Conservation (phyloP, 2,797 vertebrate genomes). For the Sparidentex hasta region DNA sequence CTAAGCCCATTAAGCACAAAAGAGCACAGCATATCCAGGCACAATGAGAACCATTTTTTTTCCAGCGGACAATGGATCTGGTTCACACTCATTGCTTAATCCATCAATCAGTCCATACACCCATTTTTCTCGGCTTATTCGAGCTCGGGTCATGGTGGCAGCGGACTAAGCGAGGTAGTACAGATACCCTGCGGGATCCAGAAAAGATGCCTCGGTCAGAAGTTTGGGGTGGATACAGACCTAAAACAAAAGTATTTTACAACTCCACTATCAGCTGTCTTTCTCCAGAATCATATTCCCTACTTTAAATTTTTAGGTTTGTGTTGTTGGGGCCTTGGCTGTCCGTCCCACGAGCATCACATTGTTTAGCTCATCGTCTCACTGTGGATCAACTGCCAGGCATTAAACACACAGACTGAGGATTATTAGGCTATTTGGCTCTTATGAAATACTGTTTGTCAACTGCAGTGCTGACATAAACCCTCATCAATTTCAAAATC, state of each 20-base stretch:
- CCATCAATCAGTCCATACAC: too few relatives aligned
- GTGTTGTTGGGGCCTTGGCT: neutral
- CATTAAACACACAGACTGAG: neutral
- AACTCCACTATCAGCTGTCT: too few relatives aligned
- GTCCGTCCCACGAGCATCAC: neutral
- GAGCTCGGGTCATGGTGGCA: too few relatives aligned
- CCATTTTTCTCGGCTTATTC: too few relatives aligned
- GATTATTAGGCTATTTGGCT: neutral
- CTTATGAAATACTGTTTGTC: neutral
- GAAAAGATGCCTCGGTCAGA: too few relatives aligned
- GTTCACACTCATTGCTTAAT: neutral
- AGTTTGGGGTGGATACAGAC: too few relatives aligned
- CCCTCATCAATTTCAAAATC: too few relatives aligned
- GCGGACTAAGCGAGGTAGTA: too few relatives aligned
- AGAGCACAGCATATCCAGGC: slow-evolving; percentile 36
- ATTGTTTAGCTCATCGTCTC: slow-evolving; percentile 17
- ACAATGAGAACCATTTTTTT: slow-evolving; percentile 33
- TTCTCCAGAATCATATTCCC: too few relatives aligned
- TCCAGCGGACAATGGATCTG: slow-evolving; percentile 14
- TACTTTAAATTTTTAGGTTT: slow-evolving; percentile 3
- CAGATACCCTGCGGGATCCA: too few relatives aligned
- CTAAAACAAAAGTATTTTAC: too few relatives aligned
- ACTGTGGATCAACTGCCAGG: neutral
- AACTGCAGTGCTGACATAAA: too few relatives aligned
- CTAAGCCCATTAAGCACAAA: slow-evolving; percentile 66